Base-by-base conservation (phyloP, 2,888 invertebrate species). In the Linnaemya tessellans region DNA sequence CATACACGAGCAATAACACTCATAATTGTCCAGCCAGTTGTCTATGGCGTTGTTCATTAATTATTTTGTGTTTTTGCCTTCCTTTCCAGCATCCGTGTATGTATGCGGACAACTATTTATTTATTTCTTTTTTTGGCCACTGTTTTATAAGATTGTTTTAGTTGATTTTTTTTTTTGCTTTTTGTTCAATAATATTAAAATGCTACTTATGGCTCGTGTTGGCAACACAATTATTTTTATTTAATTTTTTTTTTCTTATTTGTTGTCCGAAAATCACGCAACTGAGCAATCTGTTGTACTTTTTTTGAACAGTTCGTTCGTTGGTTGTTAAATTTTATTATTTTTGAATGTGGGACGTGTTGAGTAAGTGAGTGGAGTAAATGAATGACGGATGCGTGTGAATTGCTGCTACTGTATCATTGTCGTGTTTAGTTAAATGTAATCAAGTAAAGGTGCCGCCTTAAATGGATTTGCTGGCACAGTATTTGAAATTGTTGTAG, bases 181-280 rank as follows among this genome's bases (percentile, higher is more conserved):
- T 30, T 5, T 62, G 25, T 56, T 56, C 43, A 74, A 67, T 56
- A 38, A 64, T 41, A 74, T 78, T 78, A 70, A 81, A 81, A 78
- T 84, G 81, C 81, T 84, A 84, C 84, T 78, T 81, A 70, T 81
- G 81, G 84, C 84, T 84, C 84, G 84, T 84, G 84, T 78, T 80
- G 73, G 73, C 67, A 80, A 62, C 60, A 70, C 70, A 79, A 79
- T 64, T 77, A 67, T 77, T 70, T 62, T 71, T 68, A 22, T 62
- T 35, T 49, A 15, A 41, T 22, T 15, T 56, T 38, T 68, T 70
- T 13, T 54, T n/a, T 9, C 8, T 38, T 54, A 30, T 77, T 62
- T 51, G 46, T 68, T 74, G 35, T 74, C 73, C 67, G 64, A 79
- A 79, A 77, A 68, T 78, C 78, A 84, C 67, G 79, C 75, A 80